Evolutionary conservation across 2,113 vertebrate species (phyloP).

Genomic region (Mormoops blainvillei): DNA sequence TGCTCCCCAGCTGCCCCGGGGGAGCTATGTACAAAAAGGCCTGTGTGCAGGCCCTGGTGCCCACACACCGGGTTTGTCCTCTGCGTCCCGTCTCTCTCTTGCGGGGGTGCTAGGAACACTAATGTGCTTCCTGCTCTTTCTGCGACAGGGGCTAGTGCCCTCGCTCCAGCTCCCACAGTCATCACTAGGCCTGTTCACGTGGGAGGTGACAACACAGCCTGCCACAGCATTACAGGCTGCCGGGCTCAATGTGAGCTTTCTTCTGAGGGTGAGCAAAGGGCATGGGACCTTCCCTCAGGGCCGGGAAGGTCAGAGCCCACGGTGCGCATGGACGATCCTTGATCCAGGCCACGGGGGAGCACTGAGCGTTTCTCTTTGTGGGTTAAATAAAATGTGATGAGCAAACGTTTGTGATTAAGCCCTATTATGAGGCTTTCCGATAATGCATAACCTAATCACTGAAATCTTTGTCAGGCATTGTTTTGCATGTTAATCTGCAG

Average conservation of each 20-base stretch:
- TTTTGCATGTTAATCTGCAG: slow-evolving; percentile 49
- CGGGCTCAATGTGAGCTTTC: slow-evolving; percentile 23
- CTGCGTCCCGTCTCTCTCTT: background rate
- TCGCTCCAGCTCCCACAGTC: background rate
- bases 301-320: background rate
- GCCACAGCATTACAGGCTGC: background rate
- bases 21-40: slow-evolving; percentile 30
- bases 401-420: background rate
- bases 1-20: slow-evolving; percentile 50
- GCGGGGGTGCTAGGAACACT: background rate
- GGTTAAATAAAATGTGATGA: background rate
- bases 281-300: background rate
- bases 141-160: background rate
- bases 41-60: background rate
- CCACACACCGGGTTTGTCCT: background rate
- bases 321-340: background rate
- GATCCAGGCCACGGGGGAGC: background rate
- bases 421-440: slow-evolving; percentile 34
- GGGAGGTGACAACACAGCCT: slow-evolving; percentile 20
- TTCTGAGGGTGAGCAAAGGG: background rate
- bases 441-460: background rate
- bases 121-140: background rate
- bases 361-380: background rate
- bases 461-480: slow-evolving; percentile 21
- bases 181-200: background rate